These are phyloP conservation scores for Steinernema hermaphroditum DNA, from an alignment of 2,888 invertebrate genomes.

Conservation along the genomic window DNA sequence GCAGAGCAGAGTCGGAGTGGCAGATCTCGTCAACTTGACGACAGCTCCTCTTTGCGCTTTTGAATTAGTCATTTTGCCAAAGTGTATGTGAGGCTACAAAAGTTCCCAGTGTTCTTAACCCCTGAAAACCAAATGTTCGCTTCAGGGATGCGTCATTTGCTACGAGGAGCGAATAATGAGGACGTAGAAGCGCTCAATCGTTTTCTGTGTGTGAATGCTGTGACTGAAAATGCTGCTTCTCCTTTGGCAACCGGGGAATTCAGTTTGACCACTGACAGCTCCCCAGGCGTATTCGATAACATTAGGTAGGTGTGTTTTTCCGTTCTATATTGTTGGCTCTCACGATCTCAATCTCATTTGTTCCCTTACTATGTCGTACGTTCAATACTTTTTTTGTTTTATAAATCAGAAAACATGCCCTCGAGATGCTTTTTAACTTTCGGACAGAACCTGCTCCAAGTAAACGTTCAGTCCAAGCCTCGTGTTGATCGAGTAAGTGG, in stretches of 20 bases:
- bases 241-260: constrained; percentile 35
- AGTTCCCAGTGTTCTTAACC: background rate
- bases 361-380: background rate
- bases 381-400: background rate
- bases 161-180: constrained; percentile 45
- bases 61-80: constrained; percentile 21
- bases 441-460: background rate
- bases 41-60: constrained; percentile 7
- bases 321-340: background rate
- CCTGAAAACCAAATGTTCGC: background rate
- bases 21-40: constrained; percentile 17
- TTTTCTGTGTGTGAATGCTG: constrained; percentile 45
- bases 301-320: constrained; percentile 37
- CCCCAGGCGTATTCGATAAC: constrained; percentile 36
- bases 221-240: constrained; percentile 45
- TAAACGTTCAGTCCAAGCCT: no score
- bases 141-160: constrained; percentile 46
- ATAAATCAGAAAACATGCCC: background rate
- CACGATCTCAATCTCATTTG: constrained; percentile 19
- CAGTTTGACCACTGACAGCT: constrained; percentile 31
- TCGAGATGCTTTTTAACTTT: background rate
- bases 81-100: background rate
- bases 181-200: constrained; percentile 45
- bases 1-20: constrained; percentile 7
- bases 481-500: no score